Conservation (phyloP, 2,888 invertebrate genomes). For the Drosophila flavopinicola region DNA sequence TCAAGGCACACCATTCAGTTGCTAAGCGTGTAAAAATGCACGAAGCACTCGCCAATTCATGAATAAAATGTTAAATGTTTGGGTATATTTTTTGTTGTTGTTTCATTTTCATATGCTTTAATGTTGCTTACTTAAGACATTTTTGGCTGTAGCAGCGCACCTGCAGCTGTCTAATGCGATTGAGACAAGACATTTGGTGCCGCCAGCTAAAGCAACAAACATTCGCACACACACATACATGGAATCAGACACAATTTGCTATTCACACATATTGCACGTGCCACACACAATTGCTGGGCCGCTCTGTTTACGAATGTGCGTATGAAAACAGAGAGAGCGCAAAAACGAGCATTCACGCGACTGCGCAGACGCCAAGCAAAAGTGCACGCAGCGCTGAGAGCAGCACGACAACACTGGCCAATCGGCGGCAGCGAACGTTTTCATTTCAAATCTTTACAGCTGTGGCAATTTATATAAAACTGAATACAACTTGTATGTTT, state of each 20-base stretch:
- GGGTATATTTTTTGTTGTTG: background rate
- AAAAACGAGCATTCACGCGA: conserved; percentile 14
- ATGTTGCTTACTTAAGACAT: conserved; percentile 72
- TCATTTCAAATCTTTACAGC: background rate
- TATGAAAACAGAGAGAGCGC: conserved; percentile 72
- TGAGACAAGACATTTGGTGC: conserved; percentile 69
- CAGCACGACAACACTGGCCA: conserved; percentile 68
- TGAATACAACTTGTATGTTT: too few species aligned
- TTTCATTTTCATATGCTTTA: conserved; percentile 26
- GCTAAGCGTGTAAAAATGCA: background rate
- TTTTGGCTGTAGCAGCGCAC: conserved; percentile 37
- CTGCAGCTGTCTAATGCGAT: conserved; percentile 51
- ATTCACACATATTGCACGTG: conserved; percentile 54
- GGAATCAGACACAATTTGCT: conserved; percentile 4
- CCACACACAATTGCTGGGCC: conserved; percentile 2
- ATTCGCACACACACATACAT: conserved; percentile 1
- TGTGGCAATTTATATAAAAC: too few species aligned
- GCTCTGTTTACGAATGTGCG: conserved; percentile 70
- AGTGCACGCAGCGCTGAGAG: conserved; percentile 4
- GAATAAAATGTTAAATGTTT: conserved; percentile 14
- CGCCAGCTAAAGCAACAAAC: conserved; percentile 30
- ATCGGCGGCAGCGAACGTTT: background rate
- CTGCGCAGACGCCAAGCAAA: conserved; percentile 65
- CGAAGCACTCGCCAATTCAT: conserved; percentile 12
- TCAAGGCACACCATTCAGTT: background rate